Percentiles rank a stretch among this genome's conserved stretches.
These are phyloP conservation scores for Mesochorus sp. DNA, from an alignment of 2,888 invertebrate genomes.

Conservation along the genomic window DNA sequence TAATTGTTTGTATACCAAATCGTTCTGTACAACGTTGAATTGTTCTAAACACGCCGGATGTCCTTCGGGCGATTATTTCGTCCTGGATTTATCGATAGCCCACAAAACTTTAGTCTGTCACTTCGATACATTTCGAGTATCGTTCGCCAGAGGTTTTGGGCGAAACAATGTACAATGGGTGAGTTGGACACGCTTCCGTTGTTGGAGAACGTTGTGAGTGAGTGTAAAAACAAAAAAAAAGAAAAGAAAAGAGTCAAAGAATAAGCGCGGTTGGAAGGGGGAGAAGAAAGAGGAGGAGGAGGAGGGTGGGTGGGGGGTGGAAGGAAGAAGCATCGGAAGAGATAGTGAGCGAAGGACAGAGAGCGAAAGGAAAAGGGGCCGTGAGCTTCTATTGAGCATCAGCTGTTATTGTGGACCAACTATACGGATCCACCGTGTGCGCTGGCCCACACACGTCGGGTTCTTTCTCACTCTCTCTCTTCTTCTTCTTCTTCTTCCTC, in stretches of 20 bases:
- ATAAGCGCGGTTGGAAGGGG: background rate
- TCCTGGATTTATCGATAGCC: no score
- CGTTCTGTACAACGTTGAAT: no score
- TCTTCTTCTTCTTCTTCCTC: constrained; percentile 40
- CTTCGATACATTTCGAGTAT: no score
- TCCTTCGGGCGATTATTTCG: no score
- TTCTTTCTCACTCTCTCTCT: constrained; percentile 55
- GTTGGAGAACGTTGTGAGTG: constrained; percentile 17
- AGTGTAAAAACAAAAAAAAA: no score
- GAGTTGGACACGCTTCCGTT: background rate
- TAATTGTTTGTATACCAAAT: no score
- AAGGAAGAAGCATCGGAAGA: constrained; percentile 16
- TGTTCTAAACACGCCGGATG: no score
- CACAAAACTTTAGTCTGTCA: no score
- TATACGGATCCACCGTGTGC: constrained; percentile 68
- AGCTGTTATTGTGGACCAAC: constrained; percentile 71
- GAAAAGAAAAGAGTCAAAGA: constrained; percentile 34
- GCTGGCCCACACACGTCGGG: constrained; percentile 71
- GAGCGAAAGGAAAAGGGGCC: constrained; percentile 50
- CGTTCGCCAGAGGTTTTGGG: no score
- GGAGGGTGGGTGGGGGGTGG: background rate
- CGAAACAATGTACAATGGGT: no score
- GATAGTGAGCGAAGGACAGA: constrained; percentile 19
- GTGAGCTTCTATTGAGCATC: constrained; percentile 69
- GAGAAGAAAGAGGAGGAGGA: constrained; percentile 7